A percentile compares a stretch with the other conserved stretches of the same genome.
These are phyloP conservation scores for Ischnus inquisitorius DNA, from an alignment of 2,888 invertebrate species.

Conservation along the genomic window DNA sequence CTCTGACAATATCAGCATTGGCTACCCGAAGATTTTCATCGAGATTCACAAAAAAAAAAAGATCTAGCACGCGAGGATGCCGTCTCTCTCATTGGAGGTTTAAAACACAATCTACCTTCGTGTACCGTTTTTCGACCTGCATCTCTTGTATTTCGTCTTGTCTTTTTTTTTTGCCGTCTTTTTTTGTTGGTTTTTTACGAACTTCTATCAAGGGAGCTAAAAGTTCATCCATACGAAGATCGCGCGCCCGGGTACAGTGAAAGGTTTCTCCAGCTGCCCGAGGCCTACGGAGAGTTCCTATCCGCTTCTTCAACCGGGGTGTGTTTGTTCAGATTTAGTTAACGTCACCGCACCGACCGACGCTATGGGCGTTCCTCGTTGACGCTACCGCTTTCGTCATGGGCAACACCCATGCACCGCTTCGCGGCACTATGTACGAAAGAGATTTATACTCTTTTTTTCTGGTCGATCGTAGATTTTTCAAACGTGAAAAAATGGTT, in stretches of 20 bases:
- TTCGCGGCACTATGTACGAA: not conserved
- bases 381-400: constrained; percentile 75
- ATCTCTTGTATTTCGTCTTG: constrained; percentile 34
- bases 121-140: constrained; percentile 60
- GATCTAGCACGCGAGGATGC: constrained; percentile 15
- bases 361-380: constrained; percentile 61
- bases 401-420: constrained; percentile 42
- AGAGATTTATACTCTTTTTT: constrained; percentile 38
- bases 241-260: constrained; percentile 11
- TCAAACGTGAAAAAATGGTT: constrained; percentile 6
- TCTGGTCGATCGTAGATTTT: constrained; percentile 10
- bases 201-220: constrained; percentile 21
- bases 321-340: constrained; percentile 83
- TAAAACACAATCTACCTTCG: constrained; percentile 38
- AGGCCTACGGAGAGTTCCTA: constrained; percentile 47
- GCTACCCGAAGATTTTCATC: constrained; percentile 21
- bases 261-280: constrained; percentile 59
- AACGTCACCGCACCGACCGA: constrained; percentile 77
- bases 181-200: constrained; percentile 30
- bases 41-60: not conserved
- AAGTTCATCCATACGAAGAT: constrained; percentile 37
- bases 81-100: constrained; percentile 21
- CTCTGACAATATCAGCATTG: not conserved
- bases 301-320: constrained; percentile 57
- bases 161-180: not conserved